Evolutionary conservation across 2,888 invertebrate species (phyloP).

Genomic region (Halictus ligatus): DNA sequence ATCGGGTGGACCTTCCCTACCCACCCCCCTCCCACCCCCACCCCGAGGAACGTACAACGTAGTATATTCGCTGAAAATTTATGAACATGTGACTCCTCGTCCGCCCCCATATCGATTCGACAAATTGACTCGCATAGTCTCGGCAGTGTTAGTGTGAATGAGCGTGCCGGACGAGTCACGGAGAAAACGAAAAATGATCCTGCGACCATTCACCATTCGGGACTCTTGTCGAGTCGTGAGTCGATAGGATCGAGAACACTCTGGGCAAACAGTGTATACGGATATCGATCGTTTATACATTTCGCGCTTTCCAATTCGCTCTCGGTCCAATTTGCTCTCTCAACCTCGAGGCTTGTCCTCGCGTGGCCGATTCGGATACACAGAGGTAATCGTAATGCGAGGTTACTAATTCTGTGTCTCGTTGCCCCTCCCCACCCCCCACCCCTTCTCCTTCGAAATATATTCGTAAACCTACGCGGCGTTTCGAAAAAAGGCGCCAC

Average conservation of each 20-base stretch:
- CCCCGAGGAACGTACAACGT: background rate
- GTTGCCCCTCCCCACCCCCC: background rate
- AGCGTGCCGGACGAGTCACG: background rate
- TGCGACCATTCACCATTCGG: background rate
- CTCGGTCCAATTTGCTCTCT: background rate
- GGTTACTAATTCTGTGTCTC: constrained; percentile 59
- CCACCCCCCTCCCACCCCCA: background rate
- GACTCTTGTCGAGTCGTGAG: background rate
- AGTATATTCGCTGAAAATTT: background rate
- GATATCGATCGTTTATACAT: background rate
- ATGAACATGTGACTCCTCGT: background rate
- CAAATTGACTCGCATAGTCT: constrained; percentile 5
- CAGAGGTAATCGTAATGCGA: constrained; percentile 73
- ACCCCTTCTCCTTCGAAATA: background rate
- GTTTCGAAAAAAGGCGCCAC: background rate
- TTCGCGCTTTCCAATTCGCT: background rate
- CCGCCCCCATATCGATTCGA: background rate
- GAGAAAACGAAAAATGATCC: background rate
- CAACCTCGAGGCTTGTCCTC: constrained; percentile 37
- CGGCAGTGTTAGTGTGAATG: background rate
- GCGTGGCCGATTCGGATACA: constrained; percentile 63
- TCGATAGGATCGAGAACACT: constrained; percentile 42
- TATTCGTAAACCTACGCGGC: background rate
- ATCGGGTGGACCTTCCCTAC: background rate
- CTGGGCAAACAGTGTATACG: constrained; percentile 16